A percentile compares a stretch with the other conserved stretches of the same genome.
phyloP scores from a whole-genome alignment of 2,113 vertebrate species.

The Esox niger region DNA sequence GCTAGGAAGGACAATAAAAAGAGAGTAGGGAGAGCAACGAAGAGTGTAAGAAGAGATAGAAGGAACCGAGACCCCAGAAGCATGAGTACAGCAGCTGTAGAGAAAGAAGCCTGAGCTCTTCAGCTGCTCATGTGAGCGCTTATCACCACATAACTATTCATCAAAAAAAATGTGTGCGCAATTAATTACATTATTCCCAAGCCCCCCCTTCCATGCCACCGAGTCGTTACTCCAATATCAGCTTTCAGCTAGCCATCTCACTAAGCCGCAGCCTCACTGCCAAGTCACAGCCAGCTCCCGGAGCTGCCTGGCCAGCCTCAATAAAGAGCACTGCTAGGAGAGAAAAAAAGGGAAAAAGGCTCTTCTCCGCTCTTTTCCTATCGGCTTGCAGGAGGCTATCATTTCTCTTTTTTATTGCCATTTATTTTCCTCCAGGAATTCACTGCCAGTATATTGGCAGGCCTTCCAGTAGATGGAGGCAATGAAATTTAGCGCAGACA shows the following conservation, averaged over 20 bases:
- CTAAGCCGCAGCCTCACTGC: constrained; percentile 78
- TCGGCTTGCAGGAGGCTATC: constrained; percentile 83
- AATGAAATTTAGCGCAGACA: constrained; percentile 98
- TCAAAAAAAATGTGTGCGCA: constrained; percentile 93
- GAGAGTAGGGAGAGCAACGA: no score
- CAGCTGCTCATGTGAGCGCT: constrained; percentile 81
- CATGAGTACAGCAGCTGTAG: constrained; percentile 32
- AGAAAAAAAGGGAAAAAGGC: constrained; percentile 58
- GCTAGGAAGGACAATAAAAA: neutral
- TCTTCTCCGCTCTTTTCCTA: constrained; percentile 70
- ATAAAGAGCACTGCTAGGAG: constrained; percentile 69
- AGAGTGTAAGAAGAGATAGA: constrained; percentile 10
- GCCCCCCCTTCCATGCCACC: constrained; percentile 74
- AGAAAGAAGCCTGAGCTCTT: constrained; percentile 76
- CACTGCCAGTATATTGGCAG: constrained; percentile 97
- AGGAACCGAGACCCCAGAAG: neutral
- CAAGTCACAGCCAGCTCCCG: constrained; percentile 91
- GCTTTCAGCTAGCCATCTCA: constrained; percentile 83
- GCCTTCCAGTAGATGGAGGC: constrained; percentile 94
- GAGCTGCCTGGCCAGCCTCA: constrained; percentile 79
- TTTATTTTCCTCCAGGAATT: constrained; percentile 99
- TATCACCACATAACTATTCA: constrained; percentile 92
- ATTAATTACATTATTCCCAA: constrained; percentile 98
- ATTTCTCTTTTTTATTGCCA: constrained; percentile 97
- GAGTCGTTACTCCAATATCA: constrained; percentile 85